Base-by-base conservation (phyloP, 2,888 invertebrate genomes). In the Thera obeliscata region DNA sequence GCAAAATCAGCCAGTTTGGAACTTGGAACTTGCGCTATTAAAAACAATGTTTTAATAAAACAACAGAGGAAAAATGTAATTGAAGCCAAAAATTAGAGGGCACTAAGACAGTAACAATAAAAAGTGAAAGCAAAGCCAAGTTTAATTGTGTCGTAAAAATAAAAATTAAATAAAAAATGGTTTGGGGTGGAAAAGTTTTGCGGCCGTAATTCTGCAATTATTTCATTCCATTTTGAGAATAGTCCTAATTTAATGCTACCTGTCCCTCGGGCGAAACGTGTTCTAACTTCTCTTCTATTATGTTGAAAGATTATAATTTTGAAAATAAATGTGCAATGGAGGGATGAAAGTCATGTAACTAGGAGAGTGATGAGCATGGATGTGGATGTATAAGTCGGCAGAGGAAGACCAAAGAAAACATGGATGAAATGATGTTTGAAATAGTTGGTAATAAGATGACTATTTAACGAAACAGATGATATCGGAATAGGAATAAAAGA, bases 71-170 rank as follows among this genome's bases (percentile, higher is more conserved):
- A 88, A 87, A 89, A 86, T 88, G 83, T 89, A 90, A 91, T 90
- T 90, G 91, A 87, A 88, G 87, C 88, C 90, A 93, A 90, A 90
- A 92, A 93, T 93, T 91, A 92, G 88, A 89, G 88, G 91, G 89
- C 87, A 90, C 89, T 88, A 90, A 85, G 91, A 88, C 89, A 87
- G 86, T 91, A 93, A 93, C 91, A 92, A 92, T 91, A 92, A 93
- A 92, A 92, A 89, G 85, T 87, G 88, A 92, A 92, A 93, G 92
- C 92, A 92, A 92, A 93, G 89, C 91, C 90, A 84, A 88, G 91
- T 91, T 90, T 92, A 91, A 93, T 90, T 87, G 89, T 91, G 90
- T 89, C 93, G 86, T 93, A 93, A 93, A 93, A 92, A 90, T 91
- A 91, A 93, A 91, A 93, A 93, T 91, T 90, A 92, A 92, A 92